A percentile compares a stretch with the other conserved stretches of the same genome.
phyloP scores from a whole-genome alignment of 64 coral and sea anemone genomes.

The Montipora sp. region DNA sequence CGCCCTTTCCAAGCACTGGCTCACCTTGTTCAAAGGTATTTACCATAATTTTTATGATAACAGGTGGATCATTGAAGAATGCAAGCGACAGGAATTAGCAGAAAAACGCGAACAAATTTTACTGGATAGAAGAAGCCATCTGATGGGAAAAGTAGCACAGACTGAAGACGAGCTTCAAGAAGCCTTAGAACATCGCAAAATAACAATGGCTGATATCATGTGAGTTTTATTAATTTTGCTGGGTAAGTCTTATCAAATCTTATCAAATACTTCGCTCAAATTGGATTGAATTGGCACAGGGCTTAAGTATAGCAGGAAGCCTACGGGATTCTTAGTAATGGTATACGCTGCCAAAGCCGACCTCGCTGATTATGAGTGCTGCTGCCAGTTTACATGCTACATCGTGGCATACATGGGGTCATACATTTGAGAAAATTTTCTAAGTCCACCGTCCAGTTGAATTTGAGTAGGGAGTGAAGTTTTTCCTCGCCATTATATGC shows the following conservation, averaged over 20 bases:
- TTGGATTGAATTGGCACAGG: too few species aligned
- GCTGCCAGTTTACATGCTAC: too few species aligned
- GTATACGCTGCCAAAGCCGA: too few species aligned
- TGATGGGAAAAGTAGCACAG: slow-evolving; percentile 13
- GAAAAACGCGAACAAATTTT: background rate
- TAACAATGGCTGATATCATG: background rate
- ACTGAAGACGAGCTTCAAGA: background rate
- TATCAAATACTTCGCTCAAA: too few species aligned
- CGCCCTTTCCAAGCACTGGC: background rate
- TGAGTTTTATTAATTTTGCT: background rate
- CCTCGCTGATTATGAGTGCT: too few species aligned
- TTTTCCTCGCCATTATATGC: background rate
- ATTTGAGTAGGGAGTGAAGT: background rate
- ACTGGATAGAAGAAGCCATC: background rate
- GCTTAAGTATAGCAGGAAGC: too few species aligned
- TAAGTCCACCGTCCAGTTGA: too few species aligned
- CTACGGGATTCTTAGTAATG: too few species aligned
- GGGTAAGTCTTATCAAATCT: too few species aligned
- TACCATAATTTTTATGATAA: background rate
- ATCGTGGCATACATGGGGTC: too few species aligned
- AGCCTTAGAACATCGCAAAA: slow-evolving; percentile 4
- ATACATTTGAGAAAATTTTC: too few species aligned
- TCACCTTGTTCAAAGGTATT: too few species aligned
- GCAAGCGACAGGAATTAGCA: slow-evolving; percentile 14
- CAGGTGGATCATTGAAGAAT: background rate